Base-by-base conservation (phyloP, 92 coral and sea anemone genomes). In the Bergia puertoricense region DNA sequence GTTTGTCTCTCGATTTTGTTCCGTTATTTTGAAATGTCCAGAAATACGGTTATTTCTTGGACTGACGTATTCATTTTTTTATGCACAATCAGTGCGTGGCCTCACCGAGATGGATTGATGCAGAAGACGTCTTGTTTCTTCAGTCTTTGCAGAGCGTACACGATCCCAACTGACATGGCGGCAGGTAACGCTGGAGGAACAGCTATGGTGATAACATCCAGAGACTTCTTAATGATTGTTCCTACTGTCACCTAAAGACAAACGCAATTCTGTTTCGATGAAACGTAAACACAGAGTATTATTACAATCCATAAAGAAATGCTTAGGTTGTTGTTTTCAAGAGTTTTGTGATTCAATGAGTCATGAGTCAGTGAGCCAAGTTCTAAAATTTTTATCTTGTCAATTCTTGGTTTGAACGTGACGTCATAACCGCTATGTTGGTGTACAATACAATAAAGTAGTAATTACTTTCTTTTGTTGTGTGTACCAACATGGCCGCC, bases 121-220 rank as follows among this genome's bases (percentile, higher is more conserved):
- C 98, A 95, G 73, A 71, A 90, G 15, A 95, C 89, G 18, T 90
- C 38, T 22, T 89, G 89, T 62, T 90, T 95, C 90, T 88, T 93
- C 78, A 95, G 77, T 79, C 98, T 93, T 89, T 90, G 94, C 57
- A 95, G 88, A 5, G 98, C 98, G 91, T 95, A 95, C 62, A 95
- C 96, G 79, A 87, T 93, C 23, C 98, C 98, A 8, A 95, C 94
- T 16, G 98, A 93, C 98, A 95, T 95, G 59, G 98, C 98, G 30
- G 98, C 98, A 20, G 98, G 98, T 15, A 95, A 86, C 15, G 98
- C 98, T 8, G 98, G 98, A 44, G 98, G 98, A 14, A 95, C 98
- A 67, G 98, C 98, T 11, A 95, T 88, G 41, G 98, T 95, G 81
- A 95, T 95, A 42, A 95, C 90, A 77, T 95, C 98, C 43, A 95